Conservation (phyloP, 2,113 vertebrate genomes). For the Pedionomus torquatus region DNA sequence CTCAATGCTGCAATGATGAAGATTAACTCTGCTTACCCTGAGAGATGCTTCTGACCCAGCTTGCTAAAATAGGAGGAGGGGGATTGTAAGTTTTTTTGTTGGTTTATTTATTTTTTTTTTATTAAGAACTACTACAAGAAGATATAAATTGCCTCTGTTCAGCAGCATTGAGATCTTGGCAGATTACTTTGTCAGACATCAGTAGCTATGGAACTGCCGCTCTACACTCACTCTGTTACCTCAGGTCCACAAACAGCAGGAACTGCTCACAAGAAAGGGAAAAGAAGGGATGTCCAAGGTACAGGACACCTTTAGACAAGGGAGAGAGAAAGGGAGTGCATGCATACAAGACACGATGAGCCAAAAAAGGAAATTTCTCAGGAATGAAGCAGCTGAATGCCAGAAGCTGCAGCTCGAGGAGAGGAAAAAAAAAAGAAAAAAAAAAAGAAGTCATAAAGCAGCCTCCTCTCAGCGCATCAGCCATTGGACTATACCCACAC, state of each 20-base stretch:
- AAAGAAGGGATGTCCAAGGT: background rate
- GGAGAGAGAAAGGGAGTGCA: background rate
- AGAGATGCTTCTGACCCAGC: conserved; percentile 44
- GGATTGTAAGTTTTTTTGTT: background rate
- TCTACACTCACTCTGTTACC: background rate
- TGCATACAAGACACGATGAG: background rate
- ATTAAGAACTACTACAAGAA: conserved; percentile 47
- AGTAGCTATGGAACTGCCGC: conserved; percentile 1
- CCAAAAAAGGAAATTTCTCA: background rate
- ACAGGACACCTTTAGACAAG: background rate
- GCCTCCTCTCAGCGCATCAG: background rate
- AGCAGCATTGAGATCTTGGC: conserved; percentile 12
- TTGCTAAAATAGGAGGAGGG: conserved; percentile 43
- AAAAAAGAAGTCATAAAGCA: background rate
- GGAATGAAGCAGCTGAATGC: background rate
- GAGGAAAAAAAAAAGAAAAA: background rate
- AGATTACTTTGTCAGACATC: conserved; percentile 8
- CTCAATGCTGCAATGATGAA: conserved; percentile 58
- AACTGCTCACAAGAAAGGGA: background rate
- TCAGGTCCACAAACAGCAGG: background rate
- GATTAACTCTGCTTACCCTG: conserved; percentile 62
- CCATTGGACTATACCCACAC: background rate
- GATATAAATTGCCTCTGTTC: conserved; percentile 62
- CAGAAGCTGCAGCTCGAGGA: background rate
- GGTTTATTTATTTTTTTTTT: background rate